A percentile compares a stretch with the other conserved stretches of the same genome.
phyloP scores from a whole-genome alignment of 2,113 vertebrate genomes.

The Myotis brandtii region DNA sequence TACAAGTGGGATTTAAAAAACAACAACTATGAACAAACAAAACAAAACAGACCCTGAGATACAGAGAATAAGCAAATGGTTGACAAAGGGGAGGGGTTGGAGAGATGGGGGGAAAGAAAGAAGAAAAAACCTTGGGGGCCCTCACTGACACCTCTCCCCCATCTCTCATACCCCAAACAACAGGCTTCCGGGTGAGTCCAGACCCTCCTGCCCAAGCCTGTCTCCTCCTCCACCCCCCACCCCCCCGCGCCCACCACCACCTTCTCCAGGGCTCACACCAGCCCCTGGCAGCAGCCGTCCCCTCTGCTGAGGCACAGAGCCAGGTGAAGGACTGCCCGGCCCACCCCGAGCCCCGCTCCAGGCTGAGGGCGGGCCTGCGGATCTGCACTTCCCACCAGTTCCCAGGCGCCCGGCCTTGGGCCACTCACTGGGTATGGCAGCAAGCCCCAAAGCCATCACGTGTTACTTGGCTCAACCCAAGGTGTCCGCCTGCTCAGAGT shows the following conservation, averaged over 20 bases:
- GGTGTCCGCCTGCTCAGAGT: background rate
- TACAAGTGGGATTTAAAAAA: background rate
- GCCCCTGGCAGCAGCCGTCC: background rate
- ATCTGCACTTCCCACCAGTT: background rate
- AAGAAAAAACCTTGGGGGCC: background rate
- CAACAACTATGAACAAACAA: background rate
- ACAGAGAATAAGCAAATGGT: background rate
- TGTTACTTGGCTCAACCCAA: background rate
- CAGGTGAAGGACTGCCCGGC: background rate
- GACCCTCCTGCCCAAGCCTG: background rate
- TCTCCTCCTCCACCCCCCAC: background rate
- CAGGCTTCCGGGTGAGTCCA: rapidly evolving
- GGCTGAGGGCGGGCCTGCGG: background rate
- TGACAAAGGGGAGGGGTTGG: background rate
- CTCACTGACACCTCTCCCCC: background rate
- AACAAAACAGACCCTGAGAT: background rate
- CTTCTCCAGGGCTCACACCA: background rate
- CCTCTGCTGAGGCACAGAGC: background rate
- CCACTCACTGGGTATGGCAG: background rate
- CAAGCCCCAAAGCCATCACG: background rate
- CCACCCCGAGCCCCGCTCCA: background rate
- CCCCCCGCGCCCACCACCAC: background rate
- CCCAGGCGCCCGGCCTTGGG: background rate
- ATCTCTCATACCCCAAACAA: background rate
- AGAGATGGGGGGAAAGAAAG: background rate